Evolutionary conservation across 1,140 invertebrate genomes (phyloP).

Genomic region (Bombus confusus): DNA sequence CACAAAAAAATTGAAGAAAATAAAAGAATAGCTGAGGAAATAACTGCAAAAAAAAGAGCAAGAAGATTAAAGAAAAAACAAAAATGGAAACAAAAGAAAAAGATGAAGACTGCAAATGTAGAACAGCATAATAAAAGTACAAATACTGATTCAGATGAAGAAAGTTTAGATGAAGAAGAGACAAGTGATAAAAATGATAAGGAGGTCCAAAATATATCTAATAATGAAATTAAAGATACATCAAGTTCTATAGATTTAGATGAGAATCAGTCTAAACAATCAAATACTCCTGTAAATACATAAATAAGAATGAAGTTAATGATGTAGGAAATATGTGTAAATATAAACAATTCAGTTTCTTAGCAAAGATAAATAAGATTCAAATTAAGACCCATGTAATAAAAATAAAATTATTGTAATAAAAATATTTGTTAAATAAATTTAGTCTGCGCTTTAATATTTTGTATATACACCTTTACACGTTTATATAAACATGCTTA

Average conservation of each 20-base stretch:
- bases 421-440: neutral
- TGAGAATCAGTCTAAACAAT: neutral
- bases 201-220: conserved; percentile 41
- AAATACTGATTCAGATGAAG: conserved; percentile 48
- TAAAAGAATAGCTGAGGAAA: conserved; percentile 88
- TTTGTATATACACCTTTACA: neutral
- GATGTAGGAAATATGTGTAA: neutral
- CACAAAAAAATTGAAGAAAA: conserved; percentile 92
- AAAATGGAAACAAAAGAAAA: conserved; percentile 84
- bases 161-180: conserved; percentile 38
- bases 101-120: conserved; percentile 74
- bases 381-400: neutral
- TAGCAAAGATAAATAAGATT: neutral
- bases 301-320: conserved; percentile 14
- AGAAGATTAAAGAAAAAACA: conserved; percentile 92
- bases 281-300: neutral
- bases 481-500: too few species aligned
- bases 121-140: conserved; percentile 62
- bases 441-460: neutral
- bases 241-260: conserved; percentile 10
- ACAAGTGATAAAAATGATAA: conserved; percentile 56
- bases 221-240: neutral
- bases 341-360: neutral
- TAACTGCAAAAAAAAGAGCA: conserved; percentile 92
- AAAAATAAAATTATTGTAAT: neutral